Percentiles rank a stretch among this genome's conserved stretches.
Evolutionary conservation across 2,888 invertebrate genomes (phyloP).

Genomic region (Bugula neritina): DNA sequence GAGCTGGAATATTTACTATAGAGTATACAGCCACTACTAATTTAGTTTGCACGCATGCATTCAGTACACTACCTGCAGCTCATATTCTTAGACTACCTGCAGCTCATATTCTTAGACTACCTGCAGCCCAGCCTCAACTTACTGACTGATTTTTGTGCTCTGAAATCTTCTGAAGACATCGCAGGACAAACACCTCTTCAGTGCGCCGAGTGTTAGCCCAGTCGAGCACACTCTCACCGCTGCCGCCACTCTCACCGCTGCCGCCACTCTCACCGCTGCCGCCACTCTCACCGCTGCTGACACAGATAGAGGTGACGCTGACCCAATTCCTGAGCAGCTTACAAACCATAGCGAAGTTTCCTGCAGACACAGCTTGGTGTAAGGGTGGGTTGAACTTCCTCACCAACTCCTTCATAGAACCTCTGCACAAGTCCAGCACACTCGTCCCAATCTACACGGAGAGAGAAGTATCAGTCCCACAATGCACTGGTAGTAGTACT

Average conservation of each 20-base stretch:
- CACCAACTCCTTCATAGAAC: not conserved
- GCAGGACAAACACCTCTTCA: slow-evolving; percentile 7
- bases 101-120: too few species aligned
- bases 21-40: too few species aligned
- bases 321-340: slow-evolving; percentile 38
- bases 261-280: slow-evolving; percentile 37
- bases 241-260: slow-evolving; percentile 27
- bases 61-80: too few species aligned
- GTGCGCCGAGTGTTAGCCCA: not conserved
- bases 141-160: not conserved
- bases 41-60: too few species aligned
- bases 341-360: slow-evolving; percentile 34
- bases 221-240: not conserved
- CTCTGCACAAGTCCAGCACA: not conserved
- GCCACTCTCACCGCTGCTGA: not conserved
- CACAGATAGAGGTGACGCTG: slow-evolving; percentile 33
- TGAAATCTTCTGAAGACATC: not conserved
- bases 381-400: slow-evolving; percentile 37
- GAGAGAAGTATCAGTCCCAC: not conserved
- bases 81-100: too few species aligned
- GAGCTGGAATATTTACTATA: too few species aligned
- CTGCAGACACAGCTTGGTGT: slow-evolving; percentile 34
- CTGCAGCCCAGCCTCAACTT: too few species aligned
- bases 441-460: not conserved
- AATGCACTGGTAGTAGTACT: not conserved